A percentile compares a stretch with the other conserved stretches of the same genome.
These are phyloP conservation scores for Trematocara marginatum DNA, from an alignment of 2,113 vertebrate species.

Conservation along the genomic window DNA sequence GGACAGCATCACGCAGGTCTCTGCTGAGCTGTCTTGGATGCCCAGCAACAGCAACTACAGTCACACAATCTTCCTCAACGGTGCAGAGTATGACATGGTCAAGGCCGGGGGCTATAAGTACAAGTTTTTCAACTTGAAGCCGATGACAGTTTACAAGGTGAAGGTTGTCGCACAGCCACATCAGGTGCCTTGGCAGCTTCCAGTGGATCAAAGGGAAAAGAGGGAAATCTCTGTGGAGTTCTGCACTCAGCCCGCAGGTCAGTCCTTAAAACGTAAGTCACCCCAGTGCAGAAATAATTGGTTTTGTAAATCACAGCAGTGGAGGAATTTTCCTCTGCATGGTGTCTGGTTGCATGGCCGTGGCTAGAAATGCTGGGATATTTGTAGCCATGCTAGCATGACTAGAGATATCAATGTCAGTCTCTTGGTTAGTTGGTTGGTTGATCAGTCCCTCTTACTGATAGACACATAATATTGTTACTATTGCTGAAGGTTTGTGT, in stretches of 20 bases:
- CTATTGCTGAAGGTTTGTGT: background rate
- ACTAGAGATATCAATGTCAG: background rate
- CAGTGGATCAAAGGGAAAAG: slow-evolving; percentile 89
- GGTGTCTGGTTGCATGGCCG: background rate
- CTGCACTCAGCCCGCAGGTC: slow-evolving; percentile 93
- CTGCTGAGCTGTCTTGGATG: slow-evolving; percentile 90
- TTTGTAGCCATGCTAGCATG: background rate
- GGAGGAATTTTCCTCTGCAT: background rate
- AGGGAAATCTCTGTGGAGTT: slow-evolving; percentile 92
- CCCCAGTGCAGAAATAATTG: background rate
- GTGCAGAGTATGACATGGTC: slow-evolving; percentile 88
- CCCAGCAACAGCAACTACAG: slow-evolving; percentile 98
- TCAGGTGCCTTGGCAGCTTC: slow-evolving; percentile 98
- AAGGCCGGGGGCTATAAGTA: slow-evolving; percentile 88
- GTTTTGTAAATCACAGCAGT: background rate
- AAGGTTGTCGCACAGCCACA: slow-evolving; percentile 89
- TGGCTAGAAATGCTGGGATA: background rate
- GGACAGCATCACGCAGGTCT: slow-evolving; percentile 85
- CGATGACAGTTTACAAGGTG: slow-evolving; percentile 88
- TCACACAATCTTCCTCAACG: slow-evolving; percentile 91
- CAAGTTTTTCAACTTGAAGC: slow-evolving; percentile 88
- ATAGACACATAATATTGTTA: background rate
- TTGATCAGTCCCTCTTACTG: background rate
- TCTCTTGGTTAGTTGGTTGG: background rate
- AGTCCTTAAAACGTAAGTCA: slow-evolving; percentile 23